Percentiles rank a stretch among this genome's conserved stretches.
Evolutionary conservation across 2,888 invertebrate genomes (phyloP).

Genomic region (Mechanitis mazaeus): DNA sequence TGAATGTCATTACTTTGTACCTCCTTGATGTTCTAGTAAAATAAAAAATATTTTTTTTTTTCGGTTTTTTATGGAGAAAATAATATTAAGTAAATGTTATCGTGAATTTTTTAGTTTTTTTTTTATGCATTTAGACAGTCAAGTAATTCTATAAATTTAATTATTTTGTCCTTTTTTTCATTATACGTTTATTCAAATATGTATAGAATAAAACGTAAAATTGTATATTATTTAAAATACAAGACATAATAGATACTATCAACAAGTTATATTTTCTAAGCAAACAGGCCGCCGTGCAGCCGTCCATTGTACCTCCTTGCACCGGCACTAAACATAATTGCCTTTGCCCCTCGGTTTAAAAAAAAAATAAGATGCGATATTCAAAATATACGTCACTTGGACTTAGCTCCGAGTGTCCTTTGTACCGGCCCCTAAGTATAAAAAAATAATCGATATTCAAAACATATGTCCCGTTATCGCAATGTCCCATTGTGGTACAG

Average conservation of each 20-base stretch:
- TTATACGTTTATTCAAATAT: background rate
- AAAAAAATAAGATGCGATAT: conserved; percentile 46
- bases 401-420: conserved; percentile 27
- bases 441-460: conserved; percentile 66
- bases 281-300: conserved; percentile 56
- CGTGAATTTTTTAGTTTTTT: no score
- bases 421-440: conserved; percentile 26
- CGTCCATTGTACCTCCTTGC: conserved; percentile 53
- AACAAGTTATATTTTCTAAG: conserved; percentile 45
- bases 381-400: conserved; percentile 69
- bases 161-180: no score
- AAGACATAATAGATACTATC: conserved; percentile 24
- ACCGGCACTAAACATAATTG: conserved; percentile 68
- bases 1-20: no score
- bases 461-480: conserved; percentile 71
- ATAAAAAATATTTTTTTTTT: no score
- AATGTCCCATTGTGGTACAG: conserved; percentile 42
- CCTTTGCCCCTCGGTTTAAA: conserved; percentile 49
- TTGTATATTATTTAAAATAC: conserved; percentile 8
- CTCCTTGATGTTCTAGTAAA: no score
- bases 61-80: no score
- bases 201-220: background rate
- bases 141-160: no score
- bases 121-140: no score
- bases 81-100: no score